These are phyloP conservation scores for Calliphora vicina DNA, from an alignment of 1,140 invertebrate species.

Conservation along the genomic window DNA sequence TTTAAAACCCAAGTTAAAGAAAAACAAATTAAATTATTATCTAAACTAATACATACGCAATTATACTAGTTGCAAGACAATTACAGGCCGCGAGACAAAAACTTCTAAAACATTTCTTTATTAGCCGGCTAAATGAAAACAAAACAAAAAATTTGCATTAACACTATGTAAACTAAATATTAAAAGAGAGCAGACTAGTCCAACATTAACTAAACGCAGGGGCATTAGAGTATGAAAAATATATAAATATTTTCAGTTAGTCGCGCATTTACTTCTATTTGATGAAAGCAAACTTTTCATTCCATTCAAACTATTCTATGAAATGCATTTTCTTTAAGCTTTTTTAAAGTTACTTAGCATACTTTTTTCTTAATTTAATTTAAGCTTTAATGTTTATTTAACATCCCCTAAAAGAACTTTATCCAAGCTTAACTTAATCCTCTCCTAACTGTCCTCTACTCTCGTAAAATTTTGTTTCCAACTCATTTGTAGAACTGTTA, in stretches of 20 bases:
- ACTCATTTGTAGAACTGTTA: no score
- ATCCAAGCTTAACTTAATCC: background rate
- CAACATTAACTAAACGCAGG: background rate
- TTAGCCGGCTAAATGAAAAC: background rate
- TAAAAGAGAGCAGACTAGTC: background rate
- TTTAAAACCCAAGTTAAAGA: background rate
- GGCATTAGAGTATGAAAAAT: constrained; percentile 7
- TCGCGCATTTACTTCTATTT: constrained; percentile 18
- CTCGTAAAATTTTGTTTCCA: background rate
- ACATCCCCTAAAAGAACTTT: background rate
- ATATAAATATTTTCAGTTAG: constrained; percentile 4
- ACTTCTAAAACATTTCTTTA: background rate
- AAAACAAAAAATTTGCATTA: background rate
- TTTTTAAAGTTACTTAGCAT: background rate
- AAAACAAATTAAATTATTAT: constrained; percentile 30
- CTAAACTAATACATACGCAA: constrained; percentile 11
- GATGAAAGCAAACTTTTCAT: constrained; percentile 14
- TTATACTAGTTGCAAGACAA: background rate
- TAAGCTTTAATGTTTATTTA: background rate
- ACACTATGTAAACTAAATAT: background rate
- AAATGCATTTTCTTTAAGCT: constrained; percentile 25
- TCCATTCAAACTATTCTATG: constrained; percentile 21
- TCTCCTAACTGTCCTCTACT: background rate
- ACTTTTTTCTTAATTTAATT: background rate
- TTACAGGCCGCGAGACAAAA: constrained; percentile 10